These are phyloP conservation scores for Labia minor DNA, from an alignment of 2,888 invertebrate genomes.

Conservation along the genomic window DNA sequence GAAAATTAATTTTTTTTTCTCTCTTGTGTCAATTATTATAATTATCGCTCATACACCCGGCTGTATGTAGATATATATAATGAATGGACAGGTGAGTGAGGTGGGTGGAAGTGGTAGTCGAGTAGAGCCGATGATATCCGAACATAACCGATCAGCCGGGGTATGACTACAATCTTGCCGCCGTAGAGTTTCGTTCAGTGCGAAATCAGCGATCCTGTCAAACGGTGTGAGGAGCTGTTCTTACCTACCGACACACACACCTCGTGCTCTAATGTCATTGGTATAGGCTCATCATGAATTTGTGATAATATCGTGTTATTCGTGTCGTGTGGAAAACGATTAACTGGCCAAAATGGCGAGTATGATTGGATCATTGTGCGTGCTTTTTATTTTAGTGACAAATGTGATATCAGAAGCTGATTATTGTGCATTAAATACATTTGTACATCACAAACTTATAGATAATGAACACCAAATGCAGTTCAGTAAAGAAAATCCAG, in stretches of 20 bases:
- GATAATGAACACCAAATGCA: slow-evolving; percentile 44
- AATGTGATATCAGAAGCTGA: slow-evolving; percentile 29
- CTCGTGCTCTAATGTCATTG: too few species aligned
- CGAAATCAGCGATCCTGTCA: background rate
- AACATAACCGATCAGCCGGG: background rate
- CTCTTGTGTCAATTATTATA: too few species aligned
- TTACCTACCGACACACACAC: too few species aligned
- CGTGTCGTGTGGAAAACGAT: too few species aligned
- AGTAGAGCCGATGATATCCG: background rate
- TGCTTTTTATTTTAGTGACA: background rate
- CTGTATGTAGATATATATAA: too few species aligned
- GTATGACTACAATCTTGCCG: background rate
- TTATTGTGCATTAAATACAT: slow-evolving; percentile 51
- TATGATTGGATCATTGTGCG: background rate
- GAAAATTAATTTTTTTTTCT: too few species aligned
- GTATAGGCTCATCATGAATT: too few species aligned
- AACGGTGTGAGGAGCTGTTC: too few species aligned
- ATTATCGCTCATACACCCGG: too few species aligned
- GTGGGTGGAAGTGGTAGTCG: too few species aligned
- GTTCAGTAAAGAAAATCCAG: slow-evolving; percentile 61
- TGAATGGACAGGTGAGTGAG: too few species aligned
- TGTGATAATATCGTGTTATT: too few species aligned
- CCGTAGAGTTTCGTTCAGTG: background rate
- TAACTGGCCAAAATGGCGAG: background rate
- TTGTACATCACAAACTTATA: slow-evolving; percentile 34